Conservation (phyloP, 2,797 vertebrate genomes). For the Neosilurus hyrtlii region DNA sequence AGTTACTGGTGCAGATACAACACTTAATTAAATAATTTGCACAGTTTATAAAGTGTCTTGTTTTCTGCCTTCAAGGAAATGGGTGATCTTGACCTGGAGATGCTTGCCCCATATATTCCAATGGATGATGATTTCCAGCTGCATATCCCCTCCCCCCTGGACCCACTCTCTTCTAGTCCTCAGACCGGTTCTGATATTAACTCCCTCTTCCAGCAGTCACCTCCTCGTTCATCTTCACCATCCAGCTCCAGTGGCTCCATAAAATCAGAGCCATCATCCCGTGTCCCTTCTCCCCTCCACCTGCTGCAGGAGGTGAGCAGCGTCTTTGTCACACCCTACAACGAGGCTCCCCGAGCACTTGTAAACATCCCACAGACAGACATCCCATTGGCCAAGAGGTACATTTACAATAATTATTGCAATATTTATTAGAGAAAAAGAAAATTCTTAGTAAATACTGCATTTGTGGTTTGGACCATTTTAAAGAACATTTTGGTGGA, state of each 20-base stretch:
- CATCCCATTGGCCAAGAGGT: slow-evolving; percentile 41
- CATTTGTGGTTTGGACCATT: not conserved
- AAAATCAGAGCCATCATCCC: slow-evolving; percentile 74
- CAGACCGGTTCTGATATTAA: slow-evolving; percentile 47
- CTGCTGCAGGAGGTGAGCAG: slow-evolving; percentile 66
- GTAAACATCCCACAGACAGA: slow-evolving; percentile 20
- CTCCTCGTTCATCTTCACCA: slow-evolving; percentile 32
- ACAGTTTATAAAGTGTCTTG: slow-evolving; percentile 3
- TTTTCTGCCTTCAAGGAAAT: slow-evolving; percentile 71
- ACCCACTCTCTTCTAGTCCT: slow-evolving; percentile 31
- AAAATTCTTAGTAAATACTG: no score
- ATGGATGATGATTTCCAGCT: slow-evolving; percentile 99
- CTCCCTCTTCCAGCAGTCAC: slow-evolving; percentile 53
- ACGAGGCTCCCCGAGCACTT: slow-evolving; percentile 27
- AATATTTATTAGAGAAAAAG: no score
- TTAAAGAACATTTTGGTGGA: not conserved
- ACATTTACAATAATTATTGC: not conserved
- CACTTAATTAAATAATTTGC: not conserved
- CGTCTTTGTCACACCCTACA: slow-evolving; percentile 64
- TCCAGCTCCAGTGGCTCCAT: slow-evolving; percentile 17
- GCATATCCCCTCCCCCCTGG: slow-evolving; percentile 77
- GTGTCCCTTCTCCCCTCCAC: slow-evolving; percentile 70
- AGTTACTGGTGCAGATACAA: not conserved
- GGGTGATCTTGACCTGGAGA: slow-evolving; percentile 90
- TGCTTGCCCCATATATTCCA: slow-evolving; percentile 96